Conservation (phyloP, 2,888 invertebrate genomes). For the Drosophila koepferae region DNA sequence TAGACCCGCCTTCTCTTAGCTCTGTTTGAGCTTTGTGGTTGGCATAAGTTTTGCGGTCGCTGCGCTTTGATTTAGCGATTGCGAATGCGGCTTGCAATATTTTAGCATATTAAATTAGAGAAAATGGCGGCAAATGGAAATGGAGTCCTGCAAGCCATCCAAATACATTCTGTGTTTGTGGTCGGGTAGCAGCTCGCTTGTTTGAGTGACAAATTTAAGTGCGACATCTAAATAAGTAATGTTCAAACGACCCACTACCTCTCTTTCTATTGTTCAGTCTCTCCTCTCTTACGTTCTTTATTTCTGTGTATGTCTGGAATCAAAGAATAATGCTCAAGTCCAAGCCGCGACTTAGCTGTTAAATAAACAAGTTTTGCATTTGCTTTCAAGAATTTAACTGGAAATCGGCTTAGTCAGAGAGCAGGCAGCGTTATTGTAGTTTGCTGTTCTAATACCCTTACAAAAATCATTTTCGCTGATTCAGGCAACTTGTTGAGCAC, state of each 20-base stretch:
- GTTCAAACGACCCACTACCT: conserved; percentile 4
- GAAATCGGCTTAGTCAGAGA: conserved; percentile 68
- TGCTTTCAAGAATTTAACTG: conserved; percentile 70
- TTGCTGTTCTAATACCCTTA: conserved; percentile 32
- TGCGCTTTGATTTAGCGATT: conserved; percentile 70
- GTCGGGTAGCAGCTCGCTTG: conserved; percentile 27
- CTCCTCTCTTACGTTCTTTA: neutral
- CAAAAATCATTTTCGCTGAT: conserved; percentile 14
- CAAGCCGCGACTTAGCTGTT: conserved; percentile 70
- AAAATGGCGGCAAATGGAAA: conserved; percentile 60
- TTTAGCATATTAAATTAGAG: conserved; percentile 80
- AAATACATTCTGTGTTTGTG: conserved; percentile 7
- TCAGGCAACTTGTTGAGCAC: neutral
- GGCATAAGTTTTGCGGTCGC: conserved; percentile 67
- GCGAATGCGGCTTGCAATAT: conserved; percentile 63
- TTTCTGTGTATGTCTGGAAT: conserved; percentile 18
- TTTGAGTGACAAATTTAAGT: conserved; percentile 77
- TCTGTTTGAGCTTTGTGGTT: conserved; percentile 56
- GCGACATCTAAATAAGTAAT: conserved; percentile 75
- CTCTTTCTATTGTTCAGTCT: neutral
- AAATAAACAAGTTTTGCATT: conserved; percentile 75
- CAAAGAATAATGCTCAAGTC: conserved; percentile 46
- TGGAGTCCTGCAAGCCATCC: conserved; percentile 20
- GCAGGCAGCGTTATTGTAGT: conserved; percentile 37
- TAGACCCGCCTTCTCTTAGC: neutral